Evolutionary conservation across 2,797 vertebrate species (phyloP).

Genomic region (Ptychadena robeensis): DNA sequence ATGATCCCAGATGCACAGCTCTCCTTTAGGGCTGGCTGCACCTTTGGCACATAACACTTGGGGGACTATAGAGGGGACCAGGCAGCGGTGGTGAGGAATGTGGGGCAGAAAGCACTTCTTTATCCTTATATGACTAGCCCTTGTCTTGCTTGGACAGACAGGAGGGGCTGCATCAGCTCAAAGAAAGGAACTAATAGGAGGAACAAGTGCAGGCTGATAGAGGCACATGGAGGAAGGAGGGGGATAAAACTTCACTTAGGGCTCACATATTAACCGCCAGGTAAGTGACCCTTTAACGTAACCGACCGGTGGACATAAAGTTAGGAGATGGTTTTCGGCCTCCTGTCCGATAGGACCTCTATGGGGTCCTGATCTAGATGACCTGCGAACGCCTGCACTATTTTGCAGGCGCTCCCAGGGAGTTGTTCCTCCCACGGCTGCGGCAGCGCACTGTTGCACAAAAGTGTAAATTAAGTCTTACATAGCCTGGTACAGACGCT

Average conservation of each 20-base stretch:
- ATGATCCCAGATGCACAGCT: constrained; percentile 79
- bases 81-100: constrained; percentile 57
- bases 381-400: too few species aligned
- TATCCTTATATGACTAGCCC: constrained; percentile 44
- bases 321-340: too few species aligned
- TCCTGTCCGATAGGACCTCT: too few species aligned
- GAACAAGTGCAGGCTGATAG: constrained; percentile 57
- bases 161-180: constrained; percentile 51
- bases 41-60: constrained; percentile 57
- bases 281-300: too few species aligned
- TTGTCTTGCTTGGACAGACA: constrained; percentile 62
- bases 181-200: constrained; percentile 59
- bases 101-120: constrained; percentile 29
- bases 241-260: background rate
- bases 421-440: too few species aligned
- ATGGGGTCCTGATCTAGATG: too few species aligned
- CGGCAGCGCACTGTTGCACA: too few species aligned
- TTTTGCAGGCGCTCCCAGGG: too few species aligned
- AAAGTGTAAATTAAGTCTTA: too few species aligned
- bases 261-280: too few species aligned
- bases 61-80: constrained; percentile 55
- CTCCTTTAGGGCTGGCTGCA: constrained; percentile 35
- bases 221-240: constrained; percentile 39
- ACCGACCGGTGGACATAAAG: too few species aligned
- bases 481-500: too few species aligned